Percentiles rank a stretch among this genome's conserved stretches.
phyloP scores from a whole-genome alignment of 2,113 vertebrate species.

The Neotoma lepida region DNA sequence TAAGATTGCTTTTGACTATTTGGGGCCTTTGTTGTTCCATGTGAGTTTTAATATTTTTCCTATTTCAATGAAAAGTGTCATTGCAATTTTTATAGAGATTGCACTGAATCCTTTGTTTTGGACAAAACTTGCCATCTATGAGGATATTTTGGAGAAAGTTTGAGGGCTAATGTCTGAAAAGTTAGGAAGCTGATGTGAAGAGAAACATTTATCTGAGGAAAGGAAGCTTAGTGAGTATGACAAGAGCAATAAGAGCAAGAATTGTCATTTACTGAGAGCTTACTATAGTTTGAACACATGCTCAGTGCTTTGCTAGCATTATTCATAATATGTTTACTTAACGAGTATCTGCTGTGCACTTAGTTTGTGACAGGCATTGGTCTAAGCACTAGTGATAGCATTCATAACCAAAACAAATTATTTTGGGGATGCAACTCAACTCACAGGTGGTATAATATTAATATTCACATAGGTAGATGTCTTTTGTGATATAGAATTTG shows the following conservation, averaged over 20 bases:
- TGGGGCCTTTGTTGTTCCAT: not conserved
- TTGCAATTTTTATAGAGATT: not conserved
- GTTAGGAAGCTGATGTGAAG: not conserved
- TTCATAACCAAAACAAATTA: not conserved
- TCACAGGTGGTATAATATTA: not conserved
- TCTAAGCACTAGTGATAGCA: not conserved
- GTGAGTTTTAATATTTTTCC: not conserved
- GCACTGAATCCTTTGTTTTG: not conserved
- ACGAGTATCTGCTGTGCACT: not conserved
- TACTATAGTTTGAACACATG: not conserved
- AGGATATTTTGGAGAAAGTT: not conserved
- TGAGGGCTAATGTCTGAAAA: not conserved
- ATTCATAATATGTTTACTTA: slow-evolving; percentile 19
- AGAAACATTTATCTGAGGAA: not conserved
- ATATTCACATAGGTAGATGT: not conserved
- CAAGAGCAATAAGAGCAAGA: not conserved
- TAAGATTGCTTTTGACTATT: not conserved
- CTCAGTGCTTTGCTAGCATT: not conserved
- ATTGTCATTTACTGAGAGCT: not conserved
- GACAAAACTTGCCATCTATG: not conserved
- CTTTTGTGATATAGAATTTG: slow-evolving; percentile 1
- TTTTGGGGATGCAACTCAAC: not conserved
- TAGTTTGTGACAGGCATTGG: not conserved
- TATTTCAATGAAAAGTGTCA: not conserved
- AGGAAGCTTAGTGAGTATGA: slow-evolving; percentile 11